Evolutionary conservation across 2,113 vertebrate genomes (phyloP), one percentile per base, ranked within the genome.

Genomic region (Takifugu flavidus): DNA sequence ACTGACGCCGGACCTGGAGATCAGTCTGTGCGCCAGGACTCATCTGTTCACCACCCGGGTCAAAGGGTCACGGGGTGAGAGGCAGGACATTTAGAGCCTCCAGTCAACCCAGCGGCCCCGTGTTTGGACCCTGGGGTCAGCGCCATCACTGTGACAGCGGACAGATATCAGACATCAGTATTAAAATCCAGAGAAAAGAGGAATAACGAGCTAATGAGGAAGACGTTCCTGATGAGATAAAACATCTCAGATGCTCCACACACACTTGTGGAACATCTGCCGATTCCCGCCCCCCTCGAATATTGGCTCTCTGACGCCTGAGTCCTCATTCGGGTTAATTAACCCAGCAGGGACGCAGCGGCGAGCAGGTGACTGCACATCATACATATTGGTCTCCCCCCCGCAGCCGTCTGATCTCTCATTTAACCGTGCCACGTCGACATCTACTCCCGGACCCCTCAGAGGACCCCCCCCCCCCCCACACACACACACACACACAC

Each of bases 271-370:
- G 55, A 75, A 25, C 82, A 88, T 83, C 87, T 86, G 82, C 53
- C 53, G 11, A 52, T 42, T 25, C 60, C 61, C 26, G 50, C 51
- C 57, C 44, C 51, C 29, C 51, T 75, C 62, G 77, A 81, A 85
- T 79, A 81, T 79, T 84, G 79, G 67, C 69, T 81, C 59, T 77
- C 63, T 73, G 66, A 72, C 64, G 49, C 54, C 70, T 46, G n/a
- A n/a, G 49, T 59, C 44, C 34, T 79, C 54, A 70, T 80, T 69
- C 62, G 51, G 29, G 73, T 62, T 77, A 76, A 83, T 88, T 81
- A 80, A 67, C 59, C 28, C 64, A 26, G 27, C 68, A 45, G 43
- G 68, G 72, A 65, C 53, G 56, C 59, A 63, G 55, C 10, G 53
- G 42, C 60, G 25, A 72, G 63, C 72, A 79, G 72, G 77, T 80